Evolutionary conservation across 2,888 invertebrate genomes (phyloP).

Genomic region (Ethmia dodecea): DNA sequence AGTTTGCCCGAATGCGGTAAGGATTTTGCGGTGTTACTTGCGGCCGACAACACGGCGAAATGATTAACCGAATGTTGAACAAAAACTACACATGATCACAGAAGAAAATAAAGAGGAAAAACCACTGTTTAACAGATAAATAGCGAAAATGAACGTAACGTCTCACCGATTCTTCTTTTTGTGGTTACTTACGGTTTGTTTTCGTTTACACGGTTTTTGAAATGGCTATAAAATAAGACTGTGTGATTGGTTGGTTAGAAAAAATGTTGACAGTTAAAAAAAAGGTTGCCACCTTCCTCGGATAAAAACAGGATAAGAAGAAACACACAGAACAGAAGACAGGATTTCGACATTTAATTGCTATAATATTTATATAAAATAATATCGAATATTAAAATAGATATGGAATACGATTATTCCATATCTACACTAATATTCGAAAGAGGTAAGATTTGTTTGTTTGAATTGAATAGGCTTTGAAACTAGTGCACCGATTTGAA

Average conservation of each 20-base stretch:
- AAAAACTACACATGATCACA: slow-evolving; percentile 23
- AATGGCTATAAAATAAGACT: background rate
- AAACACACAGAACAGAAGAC: no score
- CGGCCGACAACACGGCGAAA: slow-evolving; percentile 16
- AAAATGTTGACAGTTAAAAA: no score
- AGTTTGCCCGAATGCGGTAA: slow-evolving; percentile 46
- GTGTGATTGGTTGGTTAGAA: background rate
- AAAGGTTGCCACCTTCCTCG: no score
- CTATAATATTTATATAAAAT: no score
- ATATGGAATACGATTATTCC: no score
- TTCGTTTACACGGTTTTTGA: background rate
- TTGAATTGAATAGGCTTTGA: no score
- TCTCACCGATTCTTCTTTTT: slow-evolving; percentile 33
- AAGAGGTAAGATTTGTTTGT: no score
- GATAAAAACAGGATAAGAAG: no score
- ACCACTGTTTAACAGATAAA: slow-evolving; percentile 32
- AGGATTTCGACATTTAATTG: no score
- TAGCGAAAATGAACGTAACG: slow-evolving; percentile 33
- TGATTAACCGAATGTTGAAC: slow-evolving; percentile 22
- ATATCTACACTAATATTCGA: no score
- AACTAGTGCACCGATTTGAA: no score
- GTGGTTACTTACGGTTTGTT: slow-evolving; percentile 20
- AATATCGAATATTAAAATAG: no score
- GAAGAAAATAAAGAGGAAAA: slow-evolving; percentile 21
- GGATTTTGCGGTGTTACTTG: slow-evolving; percentile 29